These are phyloP conservation scores for Cydia fagiglandana DNA, from an alignment of 1,140 invertebrate species.

Conservation along the genomic window DNA sequence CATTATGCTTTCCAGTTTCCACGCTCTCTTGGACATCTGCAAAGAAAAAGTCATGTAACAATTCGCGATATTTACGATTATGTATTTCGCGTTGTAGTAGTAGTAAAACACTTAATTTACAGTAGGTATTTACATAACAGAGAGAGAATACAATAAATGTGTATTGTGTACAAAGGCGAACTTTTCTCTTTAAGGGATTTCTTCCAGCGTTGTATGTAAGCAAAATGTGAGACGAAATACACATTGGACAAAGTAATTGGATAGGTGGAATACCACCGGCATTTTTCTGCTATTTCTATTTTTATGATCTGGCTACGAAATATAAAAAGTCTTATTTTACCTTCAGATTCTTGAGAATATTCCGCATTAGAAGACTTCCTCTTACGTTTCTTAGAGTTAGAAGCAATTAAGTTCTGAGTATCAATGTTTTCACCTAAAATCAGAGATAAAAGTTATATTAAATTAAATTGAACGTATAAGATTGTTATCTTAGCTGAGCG, in stretches of 20 bases:
- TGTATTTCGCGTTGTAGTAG: background rate
- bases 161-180: too few species aligned
- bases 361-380: constrained; percentile 43
- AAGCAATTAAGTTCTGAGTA: background rate
- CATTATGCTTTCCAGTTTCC: constrained; percentile 21
- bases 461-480: background rate
- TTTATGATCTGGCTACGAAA: background rate
- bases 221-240: too few species aligned
- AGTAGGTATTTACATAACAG: background rate
- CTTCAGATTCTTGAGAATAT: constrained; percentile 12
- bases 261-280: too few species aligned
- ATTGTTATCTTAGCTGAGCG: background rate
- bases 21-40: constrained; percentile 17
- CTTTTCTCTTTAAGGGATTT: too few species aligned
- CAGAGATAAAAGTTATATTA: background rate
- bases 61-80: background rate
- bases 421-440: background rate
- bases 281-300: too few species aligned
- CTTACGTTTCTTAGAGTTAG: constrained; percentile 44
- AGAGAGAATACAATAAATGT: too few species aligned
- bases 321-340: background rate
- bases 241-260: too few species aligned
- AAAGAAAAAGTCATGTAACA: background rate
- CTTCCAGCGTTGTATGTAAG: too few species aligned
- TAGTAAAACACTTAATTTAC: background rate